Evolutionary conservation across 2,797 vertebrate species (phyloP).

Genomic region (Hapalemur alaotrensis): DNA sequence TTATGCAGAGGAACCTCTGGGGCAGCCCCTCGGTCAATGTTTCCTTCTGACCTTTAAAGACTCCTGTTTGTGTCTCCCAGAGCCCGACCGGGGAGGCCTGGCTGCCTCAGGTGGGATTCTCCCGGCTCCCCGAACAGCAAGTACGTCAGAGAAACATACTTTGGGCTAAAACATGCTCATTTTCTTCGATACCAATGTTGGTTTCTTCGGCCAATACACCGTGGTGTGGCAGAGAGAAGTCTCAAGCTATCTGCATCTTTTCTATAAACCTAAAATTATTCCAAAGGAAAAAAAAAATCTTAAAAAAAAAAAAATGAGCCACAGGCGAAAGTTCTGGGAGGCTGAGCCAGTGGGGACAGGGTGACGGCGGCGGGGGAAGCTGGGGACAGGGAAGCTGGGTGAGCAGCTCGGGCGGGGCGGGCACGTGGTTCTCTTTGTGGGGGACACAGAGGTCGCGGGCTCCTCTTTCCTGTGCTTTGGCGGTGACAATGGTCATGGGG

Average conservation of each 20-base stretch:
- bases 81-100: too few relatives aligned
- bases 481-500: background rate
- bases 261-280: background rate
- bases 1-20: too few relatives aligned
- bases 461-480: background rate
- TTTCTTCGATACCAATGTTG: too few relatives aligned
- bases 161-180: too few relatives aligned
- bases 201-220: too few relatives aligned
- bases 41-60: too few relatives aligned
- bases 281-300: background rate
- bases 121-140: too few relatives aligned
- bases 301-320: background rate
- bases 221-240: background rate
- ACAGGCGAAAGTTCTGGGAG: background rate
- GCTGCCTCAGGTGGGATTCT: too few relatives aligned
- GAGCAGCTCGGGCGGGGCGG: fast-evolving
- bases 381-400: background rate
- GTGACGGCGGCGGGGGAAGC: fast-evolving
- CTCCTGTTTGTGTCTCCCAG: too few relatives aligned
- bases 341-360: fast-evolving
- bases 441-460: background rate
- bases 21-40: too few relatives aligned
- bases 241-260: background rate
- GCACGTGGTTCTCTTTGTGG: fast-evolving
- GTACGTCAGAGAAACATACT: too few relatives aligned